Evolutionary conservation across 2,888 invertebrate species (phyloP).

Genomic region (Caenorhabditis virilis): DNA sequence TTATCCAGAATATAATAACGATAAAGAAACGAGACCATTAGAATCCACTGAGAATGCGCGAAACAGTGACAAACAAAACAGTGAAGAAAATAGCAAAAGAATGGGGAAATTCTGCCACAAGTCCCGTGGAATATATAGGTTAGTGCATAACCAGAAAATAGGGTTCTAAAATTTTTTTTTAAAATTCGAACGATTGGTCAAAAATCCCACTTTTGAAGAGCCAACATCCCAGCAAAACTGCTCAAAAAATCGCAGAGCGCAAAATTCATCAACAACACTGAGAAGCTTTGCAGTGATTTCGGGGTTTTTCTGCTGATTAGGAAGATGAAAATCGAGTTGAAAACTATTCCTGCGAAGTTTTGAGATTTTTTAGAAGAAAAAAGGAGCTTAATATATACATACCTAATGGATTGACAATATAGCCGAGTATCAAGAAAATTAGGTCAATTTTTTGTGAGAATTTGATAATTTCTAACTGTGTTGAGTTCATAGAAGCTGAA

Average conservation of each 20-base stretch:
- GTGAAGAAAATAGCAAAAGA: constrained; percentile 22
- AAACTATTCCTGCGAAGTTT: constrained; percentile 2
- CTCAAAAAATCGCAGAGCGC: constrained; percentile 22
- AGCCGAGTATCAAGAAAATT: constrained; percentile 10
- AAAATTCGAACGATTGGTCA: too few species aligned
- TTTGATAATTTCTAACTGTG: constrained; percentile 6
- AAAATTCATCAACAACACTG: constrained; percentile 18
- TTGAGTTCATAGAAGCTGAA: constrained; percentile 3
- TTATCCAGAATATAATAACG: constrained; percentile 17
- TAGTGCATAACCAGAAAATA: constrained; percentile 15
- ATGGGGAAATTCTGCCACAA: constrained; percentile 13
- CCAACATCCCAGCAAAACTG: constrained; percentile 10
- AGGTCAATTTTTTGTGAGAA: constrained; percentile 7
- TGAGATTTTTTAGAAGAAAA: not conserved
- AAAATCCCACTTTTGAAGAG: constrained; percentile 11
- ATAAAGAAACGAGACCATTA: constrained; percentile 23
- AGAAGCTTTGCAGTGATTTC: constrained; percentile 9
- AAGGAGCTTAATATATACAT: not conserved
- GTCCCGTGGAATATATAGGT: constrained; percentile 21
- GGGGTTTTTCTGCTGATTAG: constrained; percentile 12
- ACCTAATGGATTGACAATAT: constrained; percentile 17
- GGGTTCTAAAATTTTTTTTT: constrained; percentile 10
- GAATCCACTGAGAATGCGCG: constrained; percentile 24
- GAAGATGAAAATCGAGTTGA: constrained; percentile 14
- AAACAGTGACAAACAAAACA: constrained; percentile 19